These are phyloP conservation scores for Paramisgurnus dabryanus DNA, from an alignment of 2,113 vertebrate species.

Conservation along the genomic window DNA sequence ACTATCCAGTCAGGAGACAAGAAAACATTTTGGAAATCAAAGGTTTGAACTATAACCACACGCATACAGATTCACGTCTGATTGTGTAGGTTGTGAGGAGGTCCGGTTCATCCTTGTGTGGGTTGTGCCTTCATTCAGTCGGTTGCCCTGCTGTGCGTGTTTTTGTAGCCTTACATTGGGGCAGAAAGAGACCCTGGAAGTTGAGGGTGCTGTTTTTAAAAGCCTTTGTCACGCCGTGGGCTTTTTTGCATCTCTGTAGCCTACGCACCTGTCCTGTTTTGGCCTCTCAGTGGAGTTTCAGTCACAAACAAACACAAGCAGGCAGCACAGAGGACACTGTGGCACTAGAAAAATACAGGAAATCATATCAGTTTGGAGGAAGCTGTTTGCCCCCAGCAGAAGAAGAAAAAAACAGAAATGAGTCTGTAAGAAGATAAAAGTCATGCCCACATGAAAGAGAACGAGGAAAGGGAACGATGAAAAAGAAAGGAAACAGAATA, in stretches of 20 bases:
- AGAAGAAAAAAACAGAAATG: not conserved
- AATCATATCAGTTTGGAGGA: slow-evolving; percentile 16
- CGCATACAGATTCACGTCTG: not conserved
- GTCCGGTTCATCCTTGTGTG: not conserved
- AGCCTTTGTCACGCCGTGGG: slow-evolving; percentile 26
- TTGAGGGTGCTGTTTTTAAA: not conserved
- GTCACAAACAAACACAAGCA: slow-evolving; percentile 14
- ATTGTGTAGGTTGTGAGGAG: not conserved
- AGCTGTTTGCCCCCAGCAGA: slow-evolving; percentile 26
- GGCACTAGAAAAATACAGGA: not conserved
- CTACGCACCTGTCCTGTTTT: not conserved
- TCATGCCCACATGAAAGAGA: slow-evolving; percentile 30
- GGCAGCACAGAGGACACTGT: not conserved
- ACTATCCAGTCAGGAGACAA: not conserved
- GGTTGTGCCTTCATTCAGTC: not conserved
- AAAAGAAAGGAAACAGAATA: slow-evolving; percentile 24
- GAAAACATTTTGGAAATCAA: not conserved
- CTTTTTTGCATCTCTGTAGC: slow-evolving; percentile 16
- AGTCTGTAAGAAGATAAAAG: slow-evolving; percentile 47
- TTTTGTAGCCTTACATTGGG: not conserved
- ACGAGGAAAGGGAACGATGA: not conserved
- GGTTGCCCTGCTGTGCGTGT: not conserved
- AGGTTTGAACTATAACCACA: not conserved
- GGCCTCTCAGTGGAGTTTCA: slow-evolving; percentile 2
- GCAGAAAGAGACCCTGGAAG: not conserved